Evolutionary conservation across 2,113 vertebrate species (phyloP).

Genomic region (Pundamilia nyererei): DNA sequence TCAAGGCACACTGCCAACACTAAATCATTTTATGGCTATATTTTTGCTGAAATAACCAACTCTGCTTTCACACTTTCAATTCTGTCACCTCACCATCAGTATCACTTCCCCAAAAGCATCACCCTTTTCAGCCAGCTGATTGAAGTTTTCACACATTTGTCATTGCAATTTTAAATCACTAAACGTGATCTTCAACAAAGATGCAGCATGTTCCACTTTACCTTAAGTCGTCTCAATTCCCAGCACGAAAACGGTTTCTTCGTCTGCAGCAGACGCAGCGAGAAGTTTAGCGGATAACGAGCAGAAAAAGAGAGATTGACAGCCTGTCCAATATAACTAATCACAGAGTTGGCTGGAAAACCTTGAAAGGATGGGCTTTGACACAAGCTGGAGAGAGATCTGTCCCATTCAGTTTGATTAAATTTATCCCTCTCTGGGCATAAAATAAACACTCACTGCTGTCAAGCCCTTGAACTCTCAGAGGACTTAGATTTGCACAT

Average conservation of each 20-base stretch:
- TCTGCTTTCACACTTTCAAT: neutral
- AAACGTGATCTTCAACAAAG: neutral
- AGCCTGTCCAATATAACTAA: neutral
- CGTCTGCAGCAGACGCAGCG: neutral
- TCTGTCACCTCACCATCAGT: no score
- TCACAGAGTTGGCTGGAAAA: neutral
- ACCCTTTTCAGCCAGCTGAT: neutral
- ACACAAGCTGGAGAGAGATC: slow-evolving; percentile 15
- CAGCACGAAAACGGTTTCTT: neutral
- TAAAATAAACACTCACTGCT: slow-evolving; percentile 6
- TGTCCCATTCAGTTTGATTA: neutral
- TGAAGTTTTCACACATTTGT: neutral
- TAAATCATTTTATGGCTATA: neutral
- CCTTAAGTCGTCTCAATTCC: neutral
- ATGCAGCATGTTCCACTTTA: neutral
- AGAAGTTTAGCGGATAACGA: neutral
- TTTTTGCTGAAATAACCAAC: neutral
- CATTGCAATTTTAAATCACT: neutral
- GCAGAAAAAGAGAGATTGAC: neutral
- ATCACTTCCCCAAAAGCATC: neutral
- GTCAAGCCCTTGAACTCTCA: neutral
- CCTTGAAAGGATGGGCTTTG: slow-evolving; percentile 1
- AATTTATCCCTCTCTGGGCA: neutral
- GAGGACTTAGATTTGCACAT: neutral
- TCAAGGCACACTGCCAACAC: neutral